Percentiles rank a stretch among this genome's conserved stretches.
These are phyloP conservation scores for Trachelipus rathkii DNA, from an alignment of 1,140 invertebrate genomes.

Conservation along the genomic window DNA sequence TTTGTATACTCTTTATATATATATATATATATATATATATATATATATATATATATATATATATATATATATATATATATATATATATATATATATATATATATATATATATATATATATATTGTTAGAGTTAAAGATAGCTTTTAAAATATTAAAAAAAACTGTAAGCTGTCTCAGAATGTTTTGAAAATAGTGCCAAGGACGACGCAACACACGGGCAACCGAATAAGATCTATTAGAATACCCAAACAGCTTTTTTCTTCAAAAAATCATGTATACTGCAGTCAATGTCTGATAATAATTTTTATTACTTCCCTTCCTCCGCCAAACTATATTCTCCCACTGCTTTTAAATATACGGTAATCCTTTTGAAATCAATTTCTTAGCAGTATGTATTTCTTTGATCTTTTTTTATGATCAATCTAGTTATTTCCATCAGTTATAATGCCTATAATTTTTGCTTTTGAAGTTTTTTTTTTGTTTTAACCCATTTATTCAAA, in stretches of 20 bases:
- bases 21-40: slow-evolving; percentile 19
- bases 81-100: neutral
- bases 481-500: neutral
- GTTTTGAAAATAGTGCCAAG: too few relatives aligned
- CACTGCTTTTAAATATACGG: neutral
- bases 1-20: slow-evolving; percentile 3
- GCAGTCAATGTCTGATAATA: neutral
- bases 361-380: neutral
- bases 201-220: too few relatives aligned
- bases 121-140: too few relatives aligned
- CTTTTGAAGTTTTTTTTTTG: neutral
- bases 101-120: neutral
- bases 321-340: neutral
- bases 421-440: neutral
- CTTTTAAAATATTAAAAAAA: too few relatives aligned
- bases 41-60: slow-evolving; percentile 8
- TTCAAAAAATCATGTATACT: neutral
- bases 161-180: too few relatives aligned
- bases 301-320: neutral
- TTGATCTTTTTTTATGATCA: neutral
- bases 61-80: neutral
- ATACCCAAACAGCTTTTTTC: too few relatives aligned
- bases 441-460: neutral
- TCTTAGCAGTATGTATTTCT: neutral
- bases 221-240: too few relatives aligned